phyloP scores from a whole-genome alignment of 2,797 vertebrate genomes.

The Dicrostonyx torquatus region DNA sequence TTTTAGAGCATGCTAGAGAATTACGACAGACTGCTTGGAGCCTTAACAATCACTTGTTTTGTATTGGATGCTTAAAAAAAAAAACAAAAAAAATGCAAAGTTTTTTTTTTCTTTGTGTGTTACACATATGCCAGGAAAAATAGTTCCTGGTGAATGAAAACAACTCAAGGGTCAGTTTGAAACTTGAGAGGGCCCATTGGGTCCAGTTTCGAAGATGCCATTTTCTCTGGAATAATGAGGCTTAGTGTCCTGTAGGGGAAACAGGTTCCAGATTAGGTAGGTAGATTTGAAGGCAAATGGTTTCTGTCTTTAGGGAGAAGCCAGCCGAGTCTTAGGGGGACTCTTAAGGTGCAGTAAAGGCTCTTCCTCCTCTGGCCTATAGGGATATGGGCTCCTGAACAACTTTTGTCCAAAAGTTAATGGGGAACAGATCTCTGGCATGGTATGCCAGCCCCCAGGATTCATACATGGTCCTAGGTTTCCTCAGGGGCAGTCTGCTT shows the following conservation, averaged over 20 bases:
- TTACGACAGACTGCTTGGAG: conserved; percentile 80
- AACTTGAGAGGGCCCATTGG: conserved; percentile 66
- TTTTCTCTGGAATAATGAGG: conserved; percentile 44
- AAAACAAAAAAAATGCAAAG: conserved; percentile 64
- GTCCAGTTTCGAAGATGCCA: conserved; percentile 41
- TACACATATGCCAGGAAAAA: conserved; percentile 78
- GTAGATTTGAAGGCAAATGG: neutral
- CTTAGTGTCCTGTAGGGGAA: neutral
- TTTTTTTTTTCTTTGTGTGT: conserved; percentile 74
- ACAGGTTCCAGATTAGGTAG: neutral
- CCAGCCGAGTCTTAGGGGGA: neutral
- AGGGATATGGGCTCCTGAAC: neutral
- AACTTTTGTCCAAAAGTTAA: neutral
- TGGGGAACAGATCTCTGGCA: neutral
- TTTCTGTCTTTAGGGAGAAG: neutral
- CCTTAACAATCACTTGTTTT: conserved; percentile 79
- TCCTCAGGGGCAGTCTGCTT: neutral
- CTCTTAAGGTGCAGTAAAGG: neutral
- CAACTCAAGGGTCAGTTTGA: conserved; percentile 75
- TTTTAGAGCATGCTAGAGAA: conserved; percentile 75
- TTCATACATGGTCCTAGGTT: neutral
- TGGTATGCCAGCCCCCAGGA: neutral
- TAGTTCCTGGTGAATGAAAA: conserved; percentile 78
- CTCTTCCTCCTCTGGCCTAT: neutral
- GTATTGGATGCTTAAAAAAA: conserved; percentile 74